phyloP scores from a whole-genome alignment of 64 coral and sea anemone species.

The Cladopsammia gracilis region DNA sequence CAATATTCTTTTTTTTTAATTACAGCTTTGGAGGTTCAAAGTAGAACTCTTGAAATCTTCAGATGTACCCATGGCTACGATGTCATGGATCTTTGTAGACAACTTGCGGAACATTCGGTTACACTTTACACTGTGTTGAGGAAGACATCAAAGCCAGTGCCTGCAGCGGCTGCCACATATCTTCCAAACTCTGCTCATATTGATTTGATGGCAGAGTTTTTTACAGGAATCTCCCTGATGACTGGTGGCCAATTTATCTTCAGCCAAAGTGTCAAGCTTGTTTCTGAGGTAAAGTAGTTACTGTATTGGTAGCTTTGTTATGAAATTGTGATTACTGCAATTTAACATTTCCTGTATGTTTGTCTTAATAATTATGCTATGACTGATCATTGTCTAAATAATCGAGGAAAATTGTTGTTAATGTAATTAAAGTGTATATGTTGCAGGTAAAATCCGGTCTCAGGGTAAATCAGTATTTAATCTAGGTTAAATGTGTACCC shows the following conservation, averaged over 20 bases:
- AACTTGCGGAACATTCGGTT: constrained; percentile 14
- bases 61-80: constrained; percentile 19
- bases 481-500: no score
- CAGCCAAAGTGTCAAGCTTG: background rate
- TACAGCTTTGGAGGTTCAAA: background rate
- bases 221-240: constrained; percentile 15
- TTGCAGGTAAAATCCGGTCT: no score
- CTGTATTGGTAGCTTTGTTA: no score
- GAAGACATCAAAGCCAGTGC: background rate
- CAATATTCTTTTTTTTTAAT: background rate
- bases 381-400: no score
- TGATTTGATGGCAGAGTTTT: constrained; percentile 21
- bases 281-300: constrained; percentile 13
- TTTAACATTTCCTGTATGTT: no score
- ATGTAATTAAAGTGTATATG: no score
- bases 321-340: no score
- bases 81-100: background rate
- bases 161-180: no score
- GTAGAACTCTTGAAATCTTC: background rate
- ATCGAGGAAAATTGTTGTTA: no score
- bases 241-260: constrained; percentile 22
- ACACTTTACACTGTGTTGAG: background rate
- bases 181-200: background rate
- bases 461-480: no score
- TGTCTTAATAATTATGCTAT: no score